phyloP scores from a whole-genome alignment of 2,888 invertebrate species.

The Eristalinus aeneus region DNA sequence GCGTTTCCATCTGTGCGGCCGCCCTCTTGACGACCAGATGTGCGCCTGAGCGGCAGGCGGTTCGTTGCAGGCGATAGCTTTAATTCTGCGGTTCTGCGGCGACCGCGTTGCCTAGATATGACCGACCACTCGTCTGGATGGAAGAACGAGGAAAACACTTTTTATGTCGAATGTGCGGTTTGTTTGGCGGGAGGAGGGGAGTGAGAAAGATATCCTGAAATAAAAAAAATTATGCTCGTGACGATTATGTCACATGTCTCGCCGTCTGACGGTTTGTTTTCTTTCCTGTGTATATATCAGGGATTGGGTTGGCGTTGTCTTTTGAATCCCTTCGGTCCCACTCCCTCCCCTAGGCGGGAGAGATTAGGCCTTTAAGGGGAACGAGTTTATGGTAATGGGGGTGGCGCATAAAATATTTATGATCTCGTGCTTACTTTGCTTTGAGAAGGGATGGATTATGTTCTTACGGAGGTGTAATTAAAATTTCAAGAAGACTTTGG shows the following conservation, averaged over 20 bases:
- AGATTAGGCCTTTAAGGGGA: not conserved
- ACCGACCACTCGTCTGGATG: conserved; percentile 19
- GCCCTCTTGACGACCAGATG: conserved; percentile 51
- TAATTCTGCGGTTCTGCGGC: conserved; percentile 22
- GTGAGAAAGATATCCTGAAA: not conserved
- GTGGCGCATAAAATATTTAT: conserved; percentile 16
- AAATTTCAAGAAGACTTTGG: conserved; percentile 6
- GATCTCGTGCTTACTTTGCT: not conserved
- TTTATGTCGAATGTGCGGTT: conserved; percentile 22
- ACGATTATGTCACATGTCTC: conserved; percentile 38
- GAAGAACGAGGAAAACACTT: conserved; percentile 3
- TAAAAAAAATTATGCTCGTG: conserved; percentile 9
- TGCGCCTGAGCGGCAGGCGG: not conserved
- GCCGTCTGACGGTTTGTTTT: conserved; percentile 12
- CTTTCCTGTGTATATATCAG: not conserved
- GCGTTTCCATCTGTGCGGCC: conserved; percentile 53
- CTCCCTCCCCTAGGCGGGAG: not conserved
- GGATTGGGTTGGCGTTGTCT: not conserved
- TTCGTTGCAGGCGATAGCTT: conserved; percentile 10
- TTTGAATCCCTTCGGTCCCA: not conserved
- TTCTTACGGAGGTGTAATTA: conserved; percentile 32
- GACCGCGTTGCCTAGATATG: conserved; percentile 10
- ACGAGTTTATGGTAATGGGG: conserved; percentile 2
- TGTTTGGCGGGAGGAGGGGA: not conserved
- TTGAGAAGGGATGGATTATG: conserved; percentile 32